A percentile compares a stretch with the other conserved stretches of the same genome.
Conservation (phyloP, 2,888 invertebrate genomes). For the Oxyteleia sp. region DNA sequence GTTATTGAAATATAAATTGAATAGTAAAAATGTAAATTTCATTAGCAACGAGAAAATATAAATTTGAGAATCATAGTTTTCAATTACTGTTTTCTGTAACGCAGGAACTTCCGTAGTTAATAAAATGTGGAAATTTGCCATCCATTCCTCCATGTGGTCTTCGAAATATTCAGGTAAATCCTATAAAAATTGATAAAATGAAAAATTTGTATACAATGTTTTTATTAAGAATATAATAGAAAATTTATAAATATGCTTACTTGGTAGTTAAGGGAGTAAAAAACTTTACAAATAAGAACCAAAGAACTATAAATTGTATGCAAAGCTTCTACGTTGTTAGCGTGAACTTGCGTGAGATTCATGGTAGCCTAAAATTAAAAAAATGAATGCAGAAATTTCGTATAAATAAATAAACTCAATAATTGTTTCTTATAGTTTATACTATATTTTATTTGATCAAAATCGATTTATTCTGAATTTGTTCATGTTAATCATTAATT, state of each 20-base stretch:
- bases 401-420: slow-evolving; percentile 1
- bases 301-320: slow-evolving; percentile 96
- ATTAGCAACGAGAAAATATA: too few relatives aligned
- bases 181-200: slow-evolving; percentile 82
- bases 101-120: slow-evolving; percentile 91
- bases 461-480: too few relatives aligned
- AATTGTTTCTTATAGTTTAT: too few relatives aligned
- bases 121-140: slow-evolving; percentile 95
- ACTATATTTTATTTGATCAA: too few relatives aligned
- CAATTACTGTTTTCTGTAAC: background rate
- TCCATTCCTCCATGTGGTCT: slow-evolving; percentile 98
- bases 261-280: slow-evolving; percentile 98
- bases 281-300: slow-evolving; percentile 96
- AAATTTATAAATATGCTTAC: slow-evolving; percentile 83
- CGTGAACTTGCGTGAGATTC: slow-evolving; percentile 93
- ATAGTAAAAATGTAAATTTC: too few relatives aligned
- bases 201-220: background rate
- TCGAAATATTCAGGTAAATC: slow-evolving; percentile 99
- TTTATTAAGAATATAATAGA: slow-evolving; percentile 1
- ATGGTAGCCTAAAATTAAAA: slow-evolving; percentile 92
- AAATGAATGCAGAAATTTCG: background rate
- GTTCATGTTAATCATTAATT: too few relatives aligned
- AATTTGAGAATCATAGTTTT: too few relatives aligned
- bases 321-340: slow-evolving; percentile 93
- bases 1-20: too few relatives aligned